Conservation (phyloP, 2,797 vertebrate genomes). For the Mormyrops boulengeri region DNA sequence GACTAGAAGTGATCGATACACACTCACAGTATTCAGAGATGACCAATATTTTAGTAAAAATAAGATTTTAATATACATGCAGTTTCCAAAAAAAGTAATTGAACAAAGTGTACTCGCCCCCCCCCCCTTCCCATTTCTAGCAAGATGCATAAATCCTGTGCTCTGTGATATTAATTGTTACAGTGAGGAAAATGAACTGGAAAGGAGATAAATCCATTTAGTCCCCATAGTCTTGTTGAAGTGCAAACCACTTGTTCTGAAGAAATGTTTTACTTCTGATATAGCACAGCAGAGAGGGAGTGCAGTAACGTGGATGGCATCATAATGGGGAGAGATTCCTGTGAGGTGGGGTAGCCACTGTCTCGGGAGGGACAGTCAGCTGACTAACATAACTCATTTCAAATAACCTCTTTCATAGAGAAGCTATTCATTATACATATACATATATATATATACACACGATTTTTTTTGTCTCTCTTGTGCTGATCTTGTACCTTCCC, state of each 20-base stretch:
- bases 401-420: not conserved
- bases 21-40: not conserved
- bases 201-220: not conserved
- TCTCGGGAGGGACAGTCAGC: not conserved
- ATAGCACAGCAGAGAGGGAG: not conserved
- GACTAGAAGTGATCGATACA: not conserved
- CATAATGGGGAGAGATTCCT: not conserved
- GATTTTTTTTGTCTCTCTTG: not conserved
- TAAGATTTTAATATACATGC: not conserved
- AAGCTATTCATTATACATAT: not conserved
- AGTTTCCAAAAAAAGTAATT: not conserved
- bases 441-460: too few species aligned
- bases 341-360: not conserved
- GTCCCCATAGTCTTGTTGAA: not conserved
- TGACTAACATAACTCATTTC: not conserved
- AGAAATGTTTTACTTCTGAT: not conserved
- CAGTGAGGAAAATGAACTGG: not conserved
- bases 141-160: not conserved
- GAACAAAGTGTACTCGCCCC: not conserved
- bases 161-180: not conserved
- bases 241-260: not conserved
- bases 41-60: not conserved
- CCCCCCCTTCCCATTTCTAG: not conserved
- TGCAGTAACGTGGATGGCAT: not conserved
- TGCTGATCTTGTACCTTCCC: not conserved